Conservation (phyloP, 2,113 vertebrate species). For the Sphaerodactylus townsendi region DNA sequence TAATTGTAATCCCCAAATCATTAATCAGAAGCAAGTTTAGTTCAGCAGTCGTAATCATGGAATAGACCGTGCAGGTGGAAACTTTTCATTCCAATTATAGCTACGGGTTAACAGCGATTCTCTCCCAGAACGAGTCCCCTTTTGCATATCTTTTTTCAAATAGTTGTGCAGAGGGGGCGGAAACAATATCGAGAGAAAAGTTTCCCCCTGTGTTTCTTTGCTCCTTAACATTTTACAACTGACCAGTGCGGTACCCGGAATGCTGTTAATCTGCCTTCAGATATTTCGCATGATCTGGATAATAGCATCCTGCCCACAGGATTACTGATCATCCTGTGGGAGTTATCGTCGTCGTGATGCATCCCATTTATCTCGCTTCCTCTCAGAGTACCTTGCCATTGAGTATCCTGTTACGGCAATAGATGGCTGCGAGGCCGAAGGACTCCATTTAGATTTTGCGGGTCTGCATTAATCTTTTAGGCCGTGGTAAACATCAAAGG, state of each 20-base stretch:
- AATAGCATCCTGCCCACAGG: constrained; percentile 16
- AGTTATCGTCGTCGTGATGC: rapidly evolving
- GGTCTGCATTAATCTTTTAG: constrained; percentile 47
- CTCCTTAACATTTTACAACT: neutral
- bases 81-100: neutral
- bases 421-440: constrained; percentile 18
- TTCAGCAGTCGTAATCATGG: neutral
- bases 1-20: neutral
- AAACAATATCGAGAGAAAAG: neutral
- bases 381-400: constrained; percentile 1
- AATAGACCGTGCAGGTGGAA: neutral
- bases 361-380: constrained; percentile 35
- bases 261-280: constrained; percentile 17
- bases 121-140: neutral
- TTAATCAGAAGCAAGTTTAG: constrained; percentile 4
- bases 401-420: constrained; percentile 34
- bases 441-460: neutral
- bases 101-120: neutral
- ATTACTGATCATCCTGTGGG: neutral
- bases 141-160: neutral
- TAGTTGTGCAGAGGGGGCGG: neutral
- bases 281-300: neutral
- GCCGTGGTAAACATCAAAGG: constrained; percentile 30
- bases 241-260: neutral
- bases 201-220: neutral